Evolutionary conservation across 2,113 vertebrate species (phyloP).

Genomic region (Tiliqua scincoides): DNA sequence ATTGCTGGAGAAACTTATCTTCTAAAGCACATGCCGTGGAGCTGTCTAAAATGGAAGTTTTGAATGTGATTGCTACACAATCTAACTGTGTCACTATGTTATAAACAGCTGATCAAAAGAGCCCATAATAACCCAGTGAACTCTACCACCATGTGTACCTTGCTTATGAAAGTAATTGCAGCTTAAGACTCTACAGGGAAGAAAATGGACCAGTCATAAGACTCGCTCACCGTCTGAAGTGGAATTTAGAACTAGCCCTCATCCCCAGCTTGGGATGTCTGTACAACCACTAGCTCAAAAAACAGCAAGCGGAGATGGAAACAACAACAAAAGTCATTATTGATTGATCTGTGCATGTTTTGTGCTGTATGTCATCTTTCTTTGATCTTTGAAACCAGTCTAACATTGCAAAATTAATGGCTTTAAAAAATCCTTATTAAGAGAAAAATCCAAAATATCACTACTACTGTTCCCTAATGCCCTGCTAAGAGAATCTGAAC

Average conservation of each 20-base stretch:
- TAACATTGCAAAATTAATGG: neutral
- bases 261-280: neutral
- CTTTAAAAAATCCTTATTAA: neutral
- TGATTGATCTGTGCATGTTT: neutral
- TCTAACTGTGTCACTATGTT: neutral
- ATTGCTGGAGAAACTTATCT: neutral
- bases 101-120: slow-evolving; percentile 35
- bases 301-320: neutral
- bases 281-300: neutral
- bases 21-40: neutral
- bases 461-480: neutral
- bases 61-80: slow-evolving; percentile 8
- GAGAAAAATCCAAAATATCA: neutral
- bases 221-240: neutral
- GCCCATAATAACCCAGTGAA: neutral
- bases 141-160: neutral
- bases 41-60: neutral
- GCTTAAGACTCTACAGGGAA: neutral
- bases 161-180: neutral
- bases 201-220: slow-evolving; percentile 4
- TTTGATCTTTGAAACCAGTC: neutral
- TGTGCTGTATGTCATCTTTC: neutral
- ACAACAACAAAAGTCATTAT: neutral
- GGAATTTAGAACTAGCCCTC: neutral
- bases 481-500: neutral